Percentiles rank a stretch among this genome's conserved stretches.
These are phyloP conservation scores for Popillia japonica DNA, from an alignment of 1,140 invertebrate genomes.

Conservation along the genomic window DNA sequence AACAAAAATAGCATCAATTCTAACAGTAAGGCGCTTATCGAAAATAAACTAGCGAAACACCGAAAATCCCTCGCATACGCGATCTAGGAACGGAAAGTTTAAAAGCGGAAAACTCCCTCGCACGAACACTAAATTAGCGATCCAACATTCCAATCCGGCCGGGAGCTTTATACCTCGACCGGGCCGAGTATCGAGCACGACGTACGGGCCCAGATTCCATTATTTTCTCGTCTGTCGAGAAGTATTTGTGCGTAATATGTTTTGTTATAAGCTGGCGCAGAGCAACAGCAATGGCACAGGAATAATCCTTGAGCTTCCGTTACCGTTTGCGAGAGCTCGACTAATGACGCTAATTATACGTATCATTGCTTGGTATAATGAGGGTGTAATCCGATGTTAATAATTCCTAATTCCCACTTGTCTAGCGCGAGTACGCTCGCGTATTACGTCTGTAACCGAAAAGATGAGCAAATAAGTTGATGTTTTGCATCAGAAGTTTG, in stretches of 20 bases:
- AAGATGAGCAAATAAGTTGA: neutral
- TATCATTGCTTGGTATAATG: slow-evolving; percentile 31
- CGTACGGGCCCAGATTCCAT: neutral
- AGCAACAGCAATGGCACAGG: neutral
- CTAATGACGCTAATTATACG: slow-evolving; percentile 27
- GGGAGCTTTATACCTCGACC: neutral
- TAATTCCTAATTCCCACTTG: slow-evolving; percentile 14
- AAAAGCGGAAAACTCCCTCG: neutral
- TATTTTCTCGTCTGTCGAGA: slow-evolving; percentile 9
- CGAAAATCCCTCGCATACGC: neutral
- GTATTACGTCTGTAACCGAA: neutral
- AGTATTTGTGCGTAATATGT: slow-evolving; percentile 5
- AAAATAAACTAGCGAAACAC: neutral
- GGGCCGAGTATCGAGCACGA: neutral
- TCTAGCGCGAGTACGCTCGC: neutral
- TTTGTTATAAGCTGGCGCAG: slow-evolving; percentile 1
- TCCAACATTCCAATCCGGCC: neutral
- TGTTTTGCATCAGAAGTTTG: too few relatives aligned
- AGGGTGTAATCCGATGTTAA: slow-evolving; percentile 28
- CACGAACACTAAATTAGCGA: slow-evolving; percentile 9
- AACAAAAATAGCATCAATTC: neutral
- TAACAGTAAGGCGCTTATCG: neutral
- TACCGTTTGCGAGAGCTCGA: neutral
- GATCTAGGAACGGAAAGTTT: neutral
- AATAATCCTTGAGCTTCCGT: slow-evolving; percentile 21